Conservation (phyloP, 1,140 invertebrate species). For the Drosophila pruinosa region DNA sequence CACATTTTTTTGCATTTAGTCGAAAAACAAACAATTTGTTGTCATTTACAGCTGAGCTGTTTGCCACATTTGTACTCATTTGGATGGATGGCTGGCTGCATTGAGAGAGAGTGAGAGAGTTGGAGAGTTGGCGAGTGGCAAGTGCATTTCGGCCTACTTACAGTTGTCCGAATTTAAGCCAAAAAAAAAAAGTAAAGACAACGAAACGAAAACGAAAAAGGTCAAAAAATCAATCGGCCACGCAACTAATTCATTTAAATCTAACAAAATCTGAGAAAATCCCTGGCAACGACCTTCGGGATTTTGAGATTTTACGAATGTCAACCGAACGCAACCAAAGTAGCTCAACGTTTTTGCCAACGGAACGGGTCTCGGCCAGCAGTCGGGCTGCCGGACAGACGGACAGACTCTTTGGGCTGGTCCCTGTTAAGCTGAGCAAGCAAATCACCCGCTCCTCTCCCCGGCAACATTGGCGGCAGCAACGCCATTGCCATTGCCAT, state of each 20-base stretch:
- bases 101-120: neutral
- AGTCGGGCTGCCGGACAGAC: slow-evolving; percentile 20
- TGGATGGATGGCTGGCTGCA: slow-evolving; percentile 11
- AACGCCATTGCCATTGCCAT: too few species aligned
- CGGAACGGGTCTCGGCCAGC: slow-evolving; percentile 23
- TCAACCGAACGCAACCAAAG: slow-evolving; percentile 80
- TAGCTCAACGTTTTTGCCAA: slow-evolving; percentile 47
- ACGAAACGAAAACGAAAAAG: slow-evolving; percentile 65
- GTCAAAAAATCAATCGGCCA: slow-evolving; percentile 83
- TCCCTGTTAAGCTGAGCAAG: slow-evolving; percentile 73
- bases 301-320: slow-evolving; percentile 83
- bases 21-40: slow-evolving; percentile 36
- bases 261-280: slow-evolving; percentile 83
- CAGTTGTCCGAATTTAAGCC: neutral
- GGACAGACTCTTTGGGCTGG: slow-evolving; percentile 24
- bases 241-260: slow-evolving; percentile 83
- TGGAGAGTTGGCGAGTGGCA: slow-evolving; percentile 35
- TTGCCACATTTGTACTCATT: slow-evolving; percentile 65
- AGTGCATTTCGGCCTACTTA: slow-evolving; percentile 50
- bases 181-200: neutral
- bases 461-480: slow-evolving; percentile 13
- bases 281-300: slow-evolving; percentile 83
- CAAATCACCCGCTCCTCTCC: slow-evolving; percentile 61
- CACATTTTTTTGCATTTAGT: slow-evolving; percentile 59
- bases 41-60: slow-evolving; percentile 35